These are phyloP conservation scores for Nasonia giraulti DNA, from an alignment of 1,140 invertebrate species.

Conservation along the genomic window DNA sequence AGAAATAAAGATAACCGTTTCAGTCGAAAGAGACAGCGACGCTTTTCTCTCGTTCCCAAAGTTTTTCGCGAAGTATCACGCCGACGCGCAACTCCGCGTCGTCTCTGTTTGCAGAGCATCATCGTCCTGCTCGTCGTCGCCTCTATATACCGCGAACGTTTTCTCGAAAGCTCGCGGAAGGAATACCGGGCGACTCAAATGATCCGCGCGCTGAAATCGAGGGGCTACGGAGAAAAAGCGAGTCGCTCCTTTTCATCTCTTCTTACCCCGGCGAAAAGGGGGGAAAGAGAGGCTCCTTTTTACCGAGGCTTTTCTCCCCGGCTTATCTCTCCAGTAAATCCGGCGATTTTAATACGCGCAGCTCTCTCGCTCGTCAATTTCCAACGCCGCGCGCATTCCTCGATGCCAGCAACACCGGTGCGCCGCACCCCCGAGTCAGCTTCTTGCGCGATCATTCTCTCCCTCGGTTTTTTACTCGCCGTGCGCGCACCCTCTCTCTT, in stretches of 20 bases:
- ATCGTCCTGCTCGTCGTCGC: background rate
- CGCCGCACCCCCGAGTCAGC: slow-evolving; percentile 19
- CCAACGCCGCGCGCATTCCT: slow-evolving; percentile 64
- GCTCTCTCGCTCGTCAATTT: slow-evolving; percentile 68
- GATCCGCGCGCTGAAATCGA: slow-evolving; percentile 56
- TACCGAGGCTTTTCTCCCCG: slow-evolving; percentile 52
- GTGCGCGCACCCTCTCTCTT: slow-evolving; percentile 49
- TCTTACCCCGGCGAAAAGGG: background rate
- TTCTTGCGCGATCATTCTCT: slow-evolving; percentile 28
- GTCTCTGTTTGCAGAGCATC: slow-evolving; percentile 38
- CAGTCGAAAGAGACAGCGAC: background rate
- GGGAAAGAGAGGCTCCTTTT: background rate
- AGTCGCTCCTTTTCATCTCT: slow-evolving; percentile 12
- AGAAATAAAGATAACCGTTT: slow-evolving; percentile 49
- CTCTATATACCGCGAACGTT: background rate
- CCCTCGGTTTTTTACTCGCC: slow-evolving; percentile 14
- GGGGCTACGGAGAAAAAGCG: slow-evolving; percentile 60
- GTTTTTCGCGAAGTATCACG: background rate
- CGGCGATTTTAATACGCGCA: slow-evolving; percentile 73
- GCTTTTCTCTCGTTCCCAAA: background rate
- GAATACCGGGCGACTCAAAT: slow-evolving; percentile 59
- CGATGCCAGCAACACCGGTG: slow-evolving; percentile 60
- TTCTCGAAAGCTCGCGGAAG: background rate
- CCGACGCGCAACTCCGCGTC: slow-evolving; percentile 19
- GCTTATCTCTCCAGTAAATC: slow-evolving; percentile 73